Evolutionary conservation across 2,888 invertebrate genomes (phyloP), one percentile per base, ranked within the genome.

Genomic region (Scelioninae gen. 2): DNA sequence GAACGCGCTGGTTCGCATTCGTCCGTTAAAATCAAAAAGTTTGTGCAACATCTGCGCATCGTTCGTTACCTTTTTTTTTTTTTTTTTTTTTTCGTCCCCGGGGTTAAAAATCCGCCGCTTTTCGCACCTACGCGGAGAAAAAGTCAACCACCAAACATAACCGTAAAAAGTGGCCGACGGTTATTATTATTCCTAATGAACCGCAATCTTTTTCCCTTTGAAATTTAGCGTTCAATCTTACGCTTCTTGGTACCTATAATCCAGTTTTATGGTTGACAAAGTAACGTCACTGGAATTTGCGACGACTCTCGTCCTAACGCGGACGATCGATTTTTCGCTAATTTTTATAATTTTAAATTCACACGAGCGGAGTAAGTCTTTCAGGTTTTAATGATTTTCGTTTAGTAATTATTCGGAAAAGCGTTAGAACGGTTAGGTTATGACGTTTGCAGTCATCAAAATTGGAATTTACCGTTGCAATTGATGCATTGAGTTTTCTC

Each of bases 181-280:
- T 64, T 64, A 50, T 61, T 61, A 45, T 64, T 52, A 64, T 64
- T 64, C 37, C 45, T 64, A 64, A 64, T 61, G 53, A 64, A 64
- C 45, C 35, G 45, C 53, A 52, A 53, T 53, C 53, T 64, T 64
- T 64, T 64, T 64, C 64, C 53, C 53, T 53, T 64, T 53, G 53
- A 64, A 64, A 64, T 53, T 64, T 64, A 64, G 28, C 43, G 35
- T 45, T 64, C 45, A 53, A 53, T 64, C 45, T 53, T 53, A 19
- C 16, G 41, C 19, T 64, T 53, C 53, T 18, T 22, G 16, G 45
- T 64, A 53, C 45, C 45, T 15, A 64, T 64, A 64, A 63, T 33
- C 61, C 45, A 53, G 53, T 53, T 64, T 64, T 53, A 64, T 50
- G 45, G 39, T 53, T 64, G 45, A 64, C 53, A 45, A 64, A 64